Evolutionary conservation across 2,797 vertebrate genomes (phyloP).

Genomic region (Lophotriccus pileatus): DNA sequence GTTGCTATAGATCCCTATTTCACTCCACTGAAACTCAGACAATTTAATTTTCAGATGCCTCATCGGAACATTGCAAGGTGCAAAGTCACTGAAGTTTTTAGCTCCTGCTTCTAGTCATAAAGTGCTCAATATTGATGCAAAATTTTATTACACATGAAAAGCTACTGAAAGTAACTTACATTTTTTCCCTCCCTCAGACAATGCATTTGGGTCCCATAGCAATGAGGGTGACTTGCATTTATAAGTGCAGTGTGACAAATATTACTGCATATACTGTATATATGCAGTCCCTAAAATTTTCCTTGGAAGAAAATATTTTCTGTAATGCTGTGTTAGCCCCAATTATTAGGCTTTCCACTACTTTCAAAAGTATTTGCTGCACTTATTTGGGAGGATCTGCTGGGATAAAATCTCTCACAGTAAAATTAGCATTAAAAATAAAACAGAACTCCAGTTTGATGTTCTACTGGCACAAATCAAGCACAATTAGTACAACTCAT

Average conservation of each 20-base stretch:
- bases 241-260: not conserved
- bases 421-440: not conserved
- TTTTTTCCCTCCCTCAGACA: not conserved
- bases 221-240: not conserved
- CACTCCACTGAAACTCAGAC: not conserved
- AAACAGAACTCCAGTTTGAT: not conserved
- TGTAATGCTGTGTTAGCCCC: not conserved
- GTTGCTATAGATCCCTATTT: not conserved
- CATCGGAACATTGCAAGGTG: not conserved
- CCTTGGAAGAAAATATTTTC: not conserved
- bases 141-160: not conserved
- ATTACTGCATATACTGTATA: not conserved
- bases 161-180: not conserved
- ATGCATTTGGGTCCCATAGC: fast-evolving
- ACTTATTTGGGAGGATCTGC: not conserved
- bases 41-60: not conserved
- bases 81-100: not conserved
- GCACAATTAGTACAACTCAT: not conserved
- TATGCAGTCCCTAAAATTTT: not conserved
- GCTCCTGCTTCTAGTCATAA: not conserved
- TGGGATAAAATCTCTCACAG: not conserved
- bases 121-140: not conserved
- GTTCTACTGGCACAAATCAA: not conserved
- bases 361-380: not conserved
- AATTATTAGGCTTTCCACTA: not conserved